Evolutionary conservation across 2,113 vertebrate species (phyloP).

Genomic region (Ceyx melanurus): DNA sequence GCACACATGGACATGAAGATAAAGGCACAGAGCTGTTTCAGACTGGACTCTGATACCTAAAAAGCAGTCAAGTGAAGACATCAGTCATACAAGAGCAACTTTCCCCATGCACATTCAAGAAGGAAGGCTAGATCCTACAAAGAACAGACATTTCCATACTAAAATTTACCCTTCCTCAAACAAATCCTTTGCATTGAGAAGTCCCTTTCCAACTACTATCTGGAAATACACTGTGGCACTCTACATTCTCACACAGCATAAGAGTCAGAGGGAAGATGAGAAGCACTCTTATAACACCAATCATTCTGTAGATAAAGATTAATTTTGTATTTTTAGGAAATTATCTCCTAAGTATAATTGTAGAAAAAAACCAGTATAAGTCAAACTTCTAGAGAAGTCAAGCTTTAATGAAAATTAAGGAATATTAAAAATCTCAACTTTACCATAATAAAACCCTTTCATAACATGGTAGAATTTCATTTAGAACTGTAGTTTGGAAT

Average conservation of each 20-base stretch:
- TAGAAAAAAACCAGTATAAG: neutral
- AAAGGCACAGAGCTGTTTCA: neutral
- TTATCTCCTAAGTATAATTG: neutral
- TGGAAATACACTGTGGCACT: accelerated
- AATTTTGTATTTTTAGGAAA: neutral
- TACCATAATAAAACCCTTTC: neutral
- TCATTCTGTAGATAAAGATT: neutral
- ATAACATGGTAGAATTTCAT: neutral
- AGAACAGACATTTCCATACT: neutral
- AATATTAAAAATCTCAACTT: neutral
- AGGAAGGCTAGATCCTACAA: neutral
- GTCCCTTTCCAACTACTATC: neutral
- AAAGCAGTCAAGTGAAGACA: neutral
- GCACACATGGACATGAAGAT: neutral
- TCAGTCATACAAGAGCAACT: neutral
- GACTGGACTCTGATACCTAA: neutral
- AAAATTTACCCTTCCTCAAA: neutral
- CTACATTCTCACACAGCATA: neutral
- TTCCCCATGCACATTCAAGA: neutral
- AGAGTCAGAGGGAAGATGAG: neutral
- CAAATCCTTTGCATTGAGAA: neutral
- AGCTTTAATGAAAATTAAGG: neutral
- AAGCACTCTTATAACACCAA: neutral
- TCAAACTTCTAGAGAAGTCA: neutral
- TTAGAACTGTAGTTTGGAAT: neutral